A percentile compares a stretch with the other conserved stretches of the same genome.
Evolutionary conservation across 2,113 vertebrate genomes (phyloP).

Genomic region (Lonchura striata): DNA sequence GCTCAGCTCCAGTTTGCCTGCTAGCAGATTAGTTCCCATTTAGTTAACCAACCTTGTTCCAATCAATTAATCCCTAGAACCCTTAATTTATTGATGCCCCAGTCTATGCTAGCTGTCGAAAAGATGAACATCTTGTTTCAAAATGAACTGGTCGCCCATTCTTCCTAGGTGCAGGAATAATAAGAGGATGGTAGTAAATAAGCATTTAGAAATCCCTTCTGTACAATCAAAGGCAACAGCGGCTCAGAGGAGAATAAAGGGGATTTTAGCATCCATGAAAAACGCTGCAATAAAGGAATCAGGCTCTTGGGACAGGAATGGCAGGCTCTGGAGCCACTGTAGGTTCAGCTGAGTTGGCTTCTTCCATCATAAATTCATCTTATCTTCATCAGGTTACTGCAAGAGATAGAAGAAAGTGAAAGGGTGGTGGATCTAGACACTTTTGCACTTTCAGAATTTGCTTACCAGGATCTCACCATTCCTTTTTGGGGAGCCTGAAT

Average conservation of each 20-base stretch:
- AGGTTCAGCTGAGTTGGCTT: neutral
- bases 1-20: neutral
- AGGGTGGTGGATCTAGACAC: neutral
- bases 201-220: conserved; percentile 52
- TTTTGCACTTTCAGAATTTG: neutral
- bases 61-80: conserved; percentile 64
- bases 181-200: conserved; percentile 25
- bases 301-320: neutral
- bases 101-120: neutral
- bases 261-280: conserved; percentile 29
- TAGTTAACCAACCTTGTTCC: conserved; percentile 62
- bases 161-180: conserved; percentile 13
- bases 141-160: conserved; percentile 35
- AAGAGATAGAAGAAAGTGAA: neutral
- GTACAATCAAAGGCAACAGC: conserved; percentile 24
- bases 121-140: conserved; percentile 43
- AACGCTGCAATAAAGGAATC: neutral
- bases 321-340: neutral
- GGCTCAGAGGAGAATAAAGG: conserved; percentile 18
- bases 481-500: neutral
- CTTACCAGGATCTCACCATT: neutral
- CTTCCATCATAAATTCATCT: neutral
- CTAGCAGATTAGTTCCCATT: conserved; percentile 48
- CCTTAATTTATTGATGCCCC: conserved; percentile 51
- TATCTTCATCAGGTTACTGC: neutral